phyloP scores from a whole-genome alignment of 2,888 invertebrate genomes.

The Drosophila infuscata region DNA sequence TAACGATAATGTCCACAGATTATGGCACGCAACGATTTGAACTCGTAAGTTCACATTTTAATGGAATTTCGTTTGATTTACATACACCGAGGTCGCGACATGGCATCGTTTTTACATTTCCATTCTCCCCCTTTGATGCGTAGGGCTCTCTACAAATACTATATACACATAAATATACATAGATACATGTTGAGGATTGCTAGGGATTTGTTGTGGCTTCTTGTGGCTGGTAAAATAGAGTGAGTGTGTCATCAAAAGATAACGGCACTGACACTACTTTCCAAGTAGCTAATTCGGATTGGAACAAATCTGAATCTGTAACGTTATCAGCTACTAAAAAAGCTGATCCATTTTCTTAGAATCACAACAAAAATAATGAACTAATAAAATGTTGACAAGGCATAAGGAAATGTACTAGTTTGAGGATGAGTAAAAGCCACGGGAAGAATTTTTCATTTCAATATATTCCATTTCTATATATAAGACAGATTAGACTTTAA shows the following conservation, averaged over 20 bases:
- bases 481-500: neutral
- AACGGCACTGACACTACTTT: conserved; percentile 5
- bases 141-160: conserved; percentile 13
- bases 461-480: neutral
- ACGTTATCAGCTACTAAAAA: conserved; percentile 16
- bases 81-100: conserved; percentile 67
- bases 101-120: conserved; percentile 61
- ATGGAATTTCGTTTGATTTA: conserved; percentile 79
- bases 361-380: neutral
- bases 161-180: neutral
- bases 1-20: conserved; percentile 70
- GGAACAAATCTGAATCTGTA: neutral
- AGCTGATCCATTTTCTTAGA: neutral
- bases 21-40: conserved; percentile 79
- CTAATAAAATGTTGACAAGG: neutral
- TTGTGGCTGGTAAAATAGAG: conserved; percentile 1
- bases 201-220: conserved; percentile 33
- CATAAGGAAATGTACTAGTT: neutral
- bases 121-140: conserved; percentile 18
- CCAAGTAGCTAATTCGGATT: neutral
- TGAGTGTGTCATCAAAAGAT: conserved; percentile 7
- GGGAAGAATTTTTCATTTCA: neutral
- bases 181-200: conserved; percentile 15
- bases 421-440: neutral
- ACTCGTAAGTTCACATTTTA: conserved; percentile 79